Percentiles rank a stretch among this genome's conserved stretches.
These are phyloP conservation scores for western clawed frog (Xenopus tropicalis) DNA, from an alignment of 2,113 vertebrate species.

Conservation along the genomic window DNA sequence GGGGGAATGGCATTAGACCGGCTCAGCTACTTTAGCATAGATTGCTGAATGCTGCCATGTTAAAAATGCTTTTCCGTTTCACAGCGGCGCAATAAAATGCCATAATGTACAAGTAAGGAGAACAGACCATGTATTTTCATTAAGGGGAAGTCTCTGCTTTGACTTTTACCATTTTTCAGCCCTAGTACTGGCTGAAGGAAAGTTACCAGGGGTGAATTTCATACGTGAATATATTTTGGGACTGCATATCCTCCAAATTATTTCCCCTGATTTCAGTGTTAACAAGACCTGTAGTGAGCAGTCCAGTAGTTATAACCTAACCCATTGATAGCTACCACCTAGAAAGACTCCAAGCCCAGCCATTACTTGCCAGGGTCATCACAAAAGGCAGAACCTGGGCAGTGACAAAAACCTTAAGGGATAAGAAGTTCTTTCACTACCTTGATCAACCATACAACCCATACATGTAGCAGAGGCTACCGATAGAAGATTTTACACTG, in stretches of 20 bases:
- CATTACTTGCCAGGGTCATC: too few relatives aligned
- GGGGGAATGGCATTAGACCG: background rate
- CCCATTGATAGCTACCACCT: too few relatives aligned
- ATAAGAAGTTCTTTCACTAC: too few relatives aligned
- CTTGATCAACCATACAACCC: too few relatives aligned
- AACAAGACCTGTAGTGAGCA: too few relatives aligned
- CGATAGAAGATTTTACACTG: too few relatives aligned
- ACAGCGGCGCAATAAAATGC: background rate
- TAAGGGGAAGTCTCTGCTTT: background rate
- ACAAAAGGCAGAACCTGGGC: too few relatives aligned
- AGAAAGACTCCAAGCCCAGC: too few relatives aligned
- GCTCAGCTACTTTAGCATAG: slow-evolving; percentile 23
- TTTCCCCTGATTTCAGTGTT: too few relatives aligned
- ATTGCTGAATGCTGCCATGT: background rate
- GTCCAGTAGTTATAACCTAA: too few relatives aligned
- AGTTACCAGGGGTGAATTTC: background rate
- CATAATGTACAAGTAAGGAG: background rate
- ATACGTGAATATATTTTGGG: background rate
- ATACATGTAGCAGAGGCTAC: too few relatives aligned
- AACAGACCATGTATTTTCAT: slow-evolving; percentile 10
- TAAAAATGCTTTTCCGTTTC: background rate
- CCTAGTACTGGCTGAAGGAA: background rate
- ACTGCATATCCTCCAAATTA: background rate
- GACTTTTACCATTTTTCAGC: background rate
- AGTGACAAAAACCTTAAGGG: too few relatives aligned